Base-by-base conservation (phyloP, 2,113 vertebrate genomes). In the Edolisoma coerulescens region DNA sequence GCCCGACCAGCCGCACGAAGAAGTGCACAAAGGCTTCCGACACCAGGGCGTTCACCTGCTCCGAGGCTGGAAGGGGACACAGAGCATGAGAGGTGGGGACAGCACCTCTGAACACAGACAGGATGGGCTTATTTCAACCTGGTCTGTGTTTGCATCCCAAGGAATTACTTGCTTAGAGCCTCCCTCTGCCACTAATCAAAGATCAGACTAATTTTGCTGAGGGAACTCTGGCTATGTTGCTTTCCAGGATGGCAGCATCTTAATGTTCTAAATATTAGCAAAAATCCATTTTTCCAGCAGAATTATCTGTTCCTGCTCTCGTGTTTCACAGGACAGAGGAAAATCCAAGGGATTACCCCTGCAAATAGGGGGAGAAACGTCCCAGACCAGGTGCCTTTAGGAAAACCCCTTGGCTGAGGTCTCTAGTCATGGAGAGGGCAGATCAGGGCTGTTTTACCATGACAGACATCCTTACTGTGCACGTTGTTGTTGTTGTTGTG, bases 11-110 rank as follows among this genome's bases (percentile, higher is more conserved):
- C 24, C 97, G 98, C 65, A 99, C 98, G 4, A 99, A 99, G 96
- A 99, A 99, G 2, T 98, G 98, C 80, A 99, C 97, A 28, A 99
- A 99, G 42, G 99, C 97, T 14, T 99, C 98, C 0, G 99, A 99
- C 67, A 99, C 98, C 2, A 99, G 97, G 1, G 96, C 41, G 17
- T 99, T 99, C 96, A 99, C 91, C 94, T 99, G 98, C 97, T 99
- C 99, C 1, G 97, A 84, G 37, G 97, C 99, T 99, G 96, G 41
- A 75, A 80, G 50, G 37, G 92, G 32, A 91, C 52, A 81, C 0
- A 1, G 50, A 89, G 32, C 41, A 9, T 0, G 0, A 49, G 67
- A 45, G 50, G 16, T 67, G 75, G 61, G 77, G 20, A 28, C 35
- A 68, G 50, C n/a, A 68, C 44, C 65, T 50, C 75, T 39, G 74